Evolutionary conservation across 1,140 invertebrate genomes (phyloP).

Genomic region (Venustaconcha ellipsiformis): DNA sequence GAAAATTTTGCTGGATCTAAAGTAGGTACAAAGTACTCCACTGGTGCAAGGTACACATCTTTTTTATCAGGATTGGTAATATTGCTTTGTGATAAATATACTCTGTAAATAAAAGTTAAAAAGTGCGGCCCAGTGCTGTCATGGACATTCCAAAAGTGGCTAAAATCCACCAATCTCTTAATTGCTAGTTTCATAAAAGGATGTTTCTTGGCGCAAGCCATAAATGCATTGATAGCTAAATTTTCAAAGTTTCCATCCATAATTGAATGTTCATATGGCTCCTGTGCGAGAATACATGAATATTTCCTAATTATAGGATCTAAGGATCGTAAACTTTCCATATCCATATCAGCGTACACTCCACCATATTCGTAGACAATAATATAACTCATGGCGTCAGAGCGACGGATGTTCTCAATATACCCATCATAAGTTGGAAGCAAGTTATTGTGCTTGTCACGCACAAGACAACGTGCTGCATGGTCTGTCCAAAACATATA

Average conservation of each 20-base stretch:
- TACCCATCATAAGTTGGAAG: constrained; percentile 51
- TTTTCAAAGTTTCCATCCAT: constrained; percentile 49
- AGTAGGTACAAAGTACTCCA: constrained; percentile 55
- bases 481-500: constrained; percentile 63
- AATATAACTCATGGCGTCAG: constrained; percentile 58
- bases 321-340: constrained; percentile 54
- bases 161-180: constrained; percentile 43
- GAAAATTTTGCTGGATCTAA: constrained; percentile 46
- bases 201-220: constrained; percentile 50
- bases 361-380: constrained; percentile 58
- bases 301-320: constrained; percentile 43
- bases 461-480: constrained; percentile 43
- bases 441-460: constrained; percentile 43
- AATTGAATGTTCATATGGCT: constrained; percentile 57
- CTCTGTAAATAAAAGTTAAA: constrained; percentile 40
- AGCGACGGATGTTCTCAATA: constrained; percentile 45
- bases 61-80: constrained; percentile 18
- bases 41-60: constrained; percentile 44
- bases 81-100: constrained; percentile 23
- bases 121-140: constrained; percentile 60
- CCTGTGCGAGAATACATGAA: constrained; percentile 55
- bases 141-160: constrained; percentile 54
- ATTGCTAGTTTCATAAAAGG: constrained; percentile 53
- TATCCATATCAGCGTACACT: constrained; percentile 59
- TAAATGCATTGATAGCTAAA: constrained; percentile 57